Evolutionary conservation across 2,888 invertebrate species (phyloP).

Genomic region (Meganola albula): DNA sequence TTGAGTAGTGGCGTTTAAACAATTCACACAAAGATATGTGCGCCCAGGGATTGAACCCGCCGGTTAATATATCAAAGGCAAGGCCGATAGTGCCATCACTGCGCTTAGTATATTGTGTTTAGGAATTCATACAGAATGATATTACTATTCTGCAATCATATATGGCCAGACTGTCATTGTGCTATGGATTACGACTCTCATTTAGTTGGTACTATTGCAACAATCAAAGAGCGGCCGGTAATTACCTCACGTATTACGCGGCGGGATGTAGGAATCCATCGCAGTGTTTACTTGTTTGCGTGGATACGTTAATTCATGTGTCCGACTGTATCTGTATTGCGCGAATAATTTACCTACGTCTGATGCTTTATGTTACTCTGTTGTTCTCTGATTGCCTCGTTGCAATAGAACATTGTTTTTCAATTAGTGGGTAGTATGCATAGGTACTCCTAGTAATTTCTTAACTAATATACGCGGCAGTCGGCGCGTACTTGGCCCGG

Average conservation of each 20-base stretch:
- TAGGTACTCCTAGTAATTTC: too few species aligned
- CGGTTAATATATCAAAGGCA: neutral
- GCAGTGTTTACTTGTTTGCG: slow-evolving; percentile 31
- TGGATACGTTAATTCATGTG: slow-evolving; percentile 38
- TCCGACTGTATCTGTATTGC: slow-evolving; percentile 19
- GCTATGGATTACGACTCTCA: slow-evolving; percentile 30
- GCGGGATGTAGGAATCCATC: slow-evolving; percentile 25
- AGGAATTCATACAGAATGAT: slow-evolving; percentile 5
- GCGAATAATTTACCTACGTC: slow-evolving; percentile 19
- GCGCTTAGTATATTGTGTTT: too few species aligned
- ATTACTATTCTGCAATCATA: slow-evolving; percentile 6
- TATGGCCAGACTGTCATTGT: slow-evolving; percentile 9
- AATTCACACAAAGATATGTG: neutral
- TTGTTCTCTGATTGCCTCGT: too few species aligned
- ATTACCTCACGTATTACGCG: slow-evolving; percentile 31
- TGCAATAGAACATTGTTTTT: too few species aligned
- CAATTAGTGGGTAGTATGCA: too few species aligned
- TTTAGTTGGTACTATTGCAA: slow-evolving; percentile 28
- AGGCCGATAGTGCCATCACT: neutral
- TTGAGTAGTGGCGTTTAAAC: too few species aligned
- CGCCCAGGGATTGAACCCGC: neutral
- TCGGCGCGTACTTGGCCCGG: too few species aligned
- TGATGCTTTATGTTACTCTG: too few species aligned
- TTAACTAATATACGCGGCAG: too few species aligned
- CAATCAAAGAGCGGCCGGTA: slow-evolving; percentile 37